phyloP scores from a whole-genome alignment of 2,888 invertebrate species.

The Microctonus hyperodae region DNA sequence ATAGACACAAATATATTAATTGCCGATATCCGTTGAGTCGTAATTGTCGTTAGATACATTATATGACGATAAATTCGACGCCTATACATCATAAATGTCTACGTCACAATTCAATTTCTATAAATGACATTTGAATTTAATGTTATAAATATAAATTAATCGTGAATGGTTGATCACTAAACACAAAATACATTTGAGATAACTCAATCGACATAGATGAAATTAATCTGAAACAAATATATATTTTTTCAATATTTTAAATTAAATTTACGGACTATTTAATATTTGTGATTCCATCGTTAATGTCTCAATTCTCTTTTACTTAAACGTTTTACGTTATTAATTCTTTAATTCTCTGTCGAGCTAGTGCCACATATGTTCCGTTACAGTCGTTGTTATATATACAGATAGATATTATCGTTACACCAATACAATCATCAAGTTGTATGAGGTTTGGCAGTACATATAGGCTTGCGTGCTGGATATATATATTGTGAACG shows the following conservation, averaged over 20 bases:
- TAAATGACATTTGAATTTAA: neutral
- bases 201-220: too few relatives aligned
- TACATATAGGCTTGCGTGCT: slow-evolving; percentile 19
- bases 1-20: neutral
- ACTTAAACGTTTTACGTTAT: neutral
- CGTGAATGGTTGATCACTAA: too few relatives aligned
- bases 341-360: neutral
- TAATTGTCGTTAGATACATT: neutral
- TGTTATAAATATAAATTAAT: too few relatives aligned
- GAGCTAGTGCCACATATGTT: neutral
- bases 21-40: neutral
- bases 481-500: slow-evolving; percentile 16
- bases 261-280: too few relatives aligned
- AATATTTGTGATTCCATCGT: too few relatives aligned
- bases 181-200: too few relatives aligned
- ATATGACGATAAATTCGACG: too few relatives aligned
- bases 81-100: too few relatives aligned
- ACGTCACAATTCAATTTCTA: neutral
- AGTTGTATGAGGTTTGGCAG: slow-evolving; percentile 1
- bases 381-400: neutral
- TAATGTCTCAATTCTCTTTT: neutral
- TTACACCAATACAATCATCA: slow-evolving; percentile 12
- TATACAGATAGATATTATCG: too few relatives aligned
- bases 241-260: too few relatives aligned
- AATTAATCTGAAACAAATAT: too few relatives aligned